Conservation (phyloP, 1,140 invertebrate genomes). For the Bombus terrestris region DNA sequence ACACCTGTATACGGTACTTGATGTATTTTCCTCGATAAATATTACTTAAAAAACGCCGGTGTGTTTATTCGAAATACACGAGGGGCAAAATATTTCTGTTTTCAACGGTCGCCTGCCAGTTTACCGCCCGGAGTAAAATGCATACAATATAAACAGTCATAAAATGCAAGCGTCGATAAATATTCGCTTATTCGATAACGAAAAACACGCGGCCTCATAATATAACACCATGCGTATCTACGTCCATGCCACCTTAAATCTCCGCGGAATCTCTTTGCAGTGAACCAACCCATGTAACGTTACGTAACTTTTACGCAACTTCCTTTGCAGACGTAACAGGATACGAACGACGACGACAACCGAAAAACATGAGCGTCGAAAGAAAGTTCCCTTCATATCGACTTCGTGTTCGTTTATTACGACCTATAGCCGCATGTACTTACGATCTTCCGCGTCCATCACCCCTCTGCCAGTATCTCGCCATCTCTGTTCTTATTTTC, state of each 20-base stretch:
- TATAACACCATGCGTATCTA: neutral
- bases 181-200: conserved; percentile 20
- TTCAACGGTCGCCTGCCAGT: neutral
- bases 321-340: conserved; percentile 32
- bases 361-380: conserved; percentile 37
- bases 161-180: neutral
- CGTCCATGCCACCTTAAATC: conserved; percentile 4
- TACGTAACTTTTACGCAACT: conserved; percentile 44
- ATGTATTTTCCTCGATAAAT: conserved; percentile 4
- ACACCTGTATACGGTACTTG: neutral
- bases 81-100: neutral
- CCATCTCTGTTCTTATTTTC: neutral
- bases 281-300: neutral
- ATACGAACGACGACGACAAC: neutral
- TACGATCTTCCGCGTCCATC: conserved; percentile 36
- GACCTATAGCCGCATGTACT: conserved; percentile 42
- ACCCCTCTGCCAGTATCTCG: neutral
- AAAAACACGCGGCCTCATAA: neutral
- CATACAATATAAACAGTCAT: conserved; percentile 5
- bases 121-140: neutral
- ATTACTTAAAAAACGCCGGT: neutral
- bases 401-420: conserved; percentile 43
- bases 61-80: neutral
- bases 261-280: neutral
- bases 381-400: conserved; percentile 38